These are phyloP conservation scores for Scortum barcoo DNA, from an alignment of 2,113 vertebrate genomes.

Conservation along the genomic window DNA sequence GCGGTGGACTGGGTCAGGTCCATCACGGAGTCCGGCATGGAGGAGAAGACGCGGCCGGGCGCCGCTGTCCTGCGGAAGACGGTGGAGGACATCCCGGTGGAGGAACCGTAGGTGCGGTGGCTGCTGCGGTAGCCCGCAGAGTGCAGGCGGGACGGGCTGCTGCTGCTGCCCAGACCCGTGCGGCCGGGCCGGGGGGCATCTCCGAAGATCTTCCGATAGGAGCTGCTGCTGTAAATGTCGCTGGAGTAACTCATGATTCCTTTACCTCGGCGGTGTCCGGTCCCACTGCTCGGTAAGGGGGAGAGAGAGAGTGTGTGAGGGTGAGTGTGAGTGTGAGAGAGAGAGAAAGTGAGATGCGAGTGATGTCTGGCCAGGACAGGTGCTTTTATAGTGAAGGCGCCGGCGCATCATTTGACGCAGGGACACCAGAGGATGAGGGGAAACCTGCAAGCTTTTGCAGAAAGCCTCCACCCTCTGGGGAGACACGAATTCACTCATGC, in stretches of 20 bases:
- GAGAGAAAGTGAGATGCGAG: slow-evolving; percentile 79
- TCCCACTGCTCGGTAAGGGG: slow-evolving; percentile 43
- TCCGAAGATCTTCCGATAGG: slow-evolving; percentile 85
- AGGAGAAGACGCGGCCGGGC: slow-evolving; percentile 78
- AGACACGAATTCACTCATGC: slow-evolving; percentile 71
- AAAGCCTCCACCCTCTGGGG: slow-evolving; percentile 73
- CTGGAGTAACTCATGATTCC: slow-evolving; percentile 83
- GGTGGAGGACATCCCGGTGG: slow-evolving; percentile 69
- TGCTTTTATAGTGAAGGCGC: slow-evolving; percentile 78
- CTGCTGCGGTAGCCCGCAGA: slow-evolving; percentile 77
- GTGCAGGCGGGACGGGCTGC: slow-evolving; percentile 80
- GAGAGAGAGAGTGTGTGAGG: slow-evolving; percentile 57
- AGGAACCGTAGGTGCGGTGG: slow-evolving; percentile 75
- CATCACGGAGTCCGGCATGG: slow-evolving; percentile 73
- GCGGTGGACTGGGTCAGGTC: slow-evolving; percentile 86
- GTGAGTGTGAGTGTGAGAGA: slow-evolving; percentile 50
- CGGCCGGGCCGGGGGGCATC: slow-evolving; percentile 81
- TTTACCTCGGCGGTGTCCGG: slow-evolving; percentile 15
- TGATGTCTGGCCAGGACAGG: slow-evolving; percentile 71
- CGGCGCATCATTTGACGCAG: slow-evolving; percentile 85
- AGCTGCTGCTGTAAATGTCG: slow-evolving; percentile 84
- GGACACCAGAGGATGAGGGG: slow-evolving; percentile 64
- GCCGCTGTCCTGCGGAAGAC: slow-evolving; percentile 78
- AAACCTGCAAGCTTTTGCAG: slow-evolving; percentile 82
- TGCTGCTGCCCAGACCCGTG: slow-evolving; percentile 68